Percentiles rank a stretch among this genome's conserved stretches.
Conservation (phyloP, 2,888 invertebrate genomes). For the Phytoseiulus persimilis region DNA sequence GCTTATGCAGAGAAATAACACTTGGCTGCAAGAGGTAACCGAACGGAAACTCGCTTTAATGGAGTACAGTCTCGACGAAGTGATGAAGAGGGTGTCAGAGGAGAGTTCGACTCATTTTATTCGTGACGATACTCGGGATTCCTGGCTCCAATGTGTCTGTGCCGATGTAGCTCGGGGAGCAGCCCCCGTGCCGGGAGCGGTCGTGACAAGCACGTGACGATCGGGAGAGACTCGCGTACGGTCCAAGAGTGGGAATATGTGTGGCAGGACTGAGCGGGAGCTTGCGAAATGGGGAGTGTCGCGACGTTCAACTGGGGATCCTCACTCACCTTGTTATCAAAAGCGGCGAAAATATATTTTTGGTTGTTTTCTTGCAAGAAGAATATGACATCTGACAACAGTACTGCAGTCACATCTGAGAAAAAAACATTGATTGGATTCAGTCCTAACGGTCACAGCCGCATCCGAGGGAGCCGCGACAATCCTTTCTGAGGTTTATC, state of each 20-base stretch:
- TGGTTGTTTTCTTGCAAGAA: constrained; percentile 85
- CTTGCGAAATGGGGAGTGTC: too few species aligned
- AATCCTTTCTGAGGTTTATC: background rate
- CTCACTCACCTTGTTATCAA: constrained; percentile 72
- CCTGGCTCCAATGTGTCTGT: background rate
- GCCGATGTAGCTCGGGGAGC: too few species aligned
- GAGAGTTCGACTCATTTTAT: background rate
- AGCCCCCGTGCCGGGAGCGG: too few species aligned
- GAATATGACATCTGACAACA: constrained; percentile 80
- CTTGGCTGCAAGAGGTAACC: constrained; percentile 61
- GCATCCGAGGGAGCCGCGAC: too few species aligned
- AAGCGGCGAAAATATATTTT: constrained; percentile 72
- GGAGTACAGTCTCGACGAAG: background rate
- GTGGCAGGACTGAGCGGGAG: too few species aligned
- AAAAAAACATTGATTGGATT: constrained; percentile 12
- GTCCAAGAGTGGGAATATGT: too few species aligned
- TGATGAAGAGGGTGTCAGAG: background rate
- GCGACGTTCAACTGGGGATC: background rate
- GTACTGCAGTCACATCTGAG: constrained; percentile 72
- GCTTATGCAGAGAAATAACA: constrained; percentile 79
- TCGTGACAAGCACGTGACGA: too few species aligned
- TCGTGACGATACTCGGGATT: background rate
- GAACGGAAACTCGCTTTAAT: constrained; percentile 39
- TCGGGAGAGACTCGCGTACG: too few species aligned
- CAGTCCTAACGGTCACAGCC: background rate